Evolutionary conservation across 2,797 vertebrate species (phyloP).

Genomic region (Enteromius radiatus): DNA sequence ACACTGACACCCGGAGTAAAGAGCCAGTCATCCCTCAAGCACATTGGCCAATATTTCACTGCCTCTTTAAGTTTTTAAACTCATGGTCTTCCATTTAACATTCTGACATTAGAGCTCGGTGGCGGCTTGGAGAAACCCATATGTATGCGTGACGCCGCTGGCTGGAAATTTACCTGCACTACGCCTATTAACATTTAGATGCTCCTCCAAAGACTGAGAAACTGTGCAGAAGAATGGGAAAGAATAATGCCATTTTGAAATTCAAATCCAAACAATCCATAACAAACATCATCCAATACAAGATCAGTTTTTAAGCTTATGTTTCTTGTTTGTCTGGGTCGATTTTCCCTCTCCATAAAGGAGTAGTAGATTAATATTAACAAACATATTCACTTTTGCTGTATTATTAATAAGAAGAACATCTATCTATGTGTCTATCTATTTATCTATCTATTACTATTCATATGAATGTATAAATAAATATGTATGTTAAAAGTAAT

Average conservation of each 20-base stretch:
- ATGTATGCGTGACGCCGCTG: conserved; percentile 64
- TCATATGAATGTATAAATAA: neutral
- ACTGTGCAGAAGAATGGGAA: conserved; percentile 63
- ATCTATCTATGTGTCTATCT: neutral
- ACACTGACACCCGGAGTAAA: conserved; percentile 90
- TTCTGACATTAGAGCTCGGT: conserved; percentile 76
- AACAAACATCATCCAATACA: conserved; percentile 25
- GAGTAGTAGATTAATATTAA: neutral
- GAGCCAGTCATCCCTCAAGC: conserved; percentile 98
- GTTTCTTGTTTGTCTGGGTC: neutral
- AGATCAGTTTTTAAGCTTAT: neutral
- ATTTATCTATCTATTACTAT: neutral
- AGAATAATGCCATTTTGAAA: conserved; percentile 54
- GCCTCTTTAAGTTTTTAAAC: conserved; percentile 95
- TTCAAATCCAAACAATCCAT: conserved; percentile 61
- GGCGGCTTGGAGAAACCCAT: conserved; percentile 56
- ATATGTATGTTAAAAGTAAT: neutral
- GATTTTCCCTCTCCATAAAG: neutral
- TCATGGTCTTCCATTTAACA: conserved; percentile 85
- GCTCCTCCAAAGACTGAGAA: conserved; percentile 37
- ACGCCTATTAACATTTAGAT: conserved; percentile 79
- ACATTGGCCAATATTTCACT: conserved; percentile 95
- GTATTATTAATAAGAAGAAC: no score
- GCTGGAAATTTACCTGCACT: conserved; percentile 64
- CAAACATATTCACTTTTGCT: no score